Conservation (phyloP, 2,113 vertebrate genomes). For the Eudyptes chrysolophus region DNA sequence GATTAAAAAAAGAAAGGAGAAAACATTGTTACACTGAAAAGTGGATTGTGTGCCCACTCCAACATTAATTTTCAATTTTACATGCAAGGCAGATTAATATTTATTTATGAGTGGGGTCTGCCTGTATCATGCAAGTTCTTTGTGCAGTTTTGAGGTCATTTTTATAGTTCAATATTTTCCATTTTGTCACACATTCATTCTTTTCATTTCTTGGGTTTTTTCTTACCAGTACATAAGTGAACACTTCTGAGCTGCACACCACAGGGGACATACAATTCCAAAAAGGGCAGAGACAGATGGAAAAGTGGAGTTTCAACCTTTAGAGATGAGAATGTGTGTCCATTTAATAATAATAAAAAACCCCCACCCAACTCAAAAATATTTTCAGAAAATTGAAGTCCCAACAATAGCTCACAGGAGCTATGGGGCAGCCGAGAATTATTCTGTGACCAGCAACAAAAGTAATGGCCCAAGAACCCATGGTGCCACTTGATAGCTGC, state of each 20-base stretch:
- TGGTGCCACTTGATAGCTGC: constrained; percentile 29
- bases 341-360: constrained; percentile 35
- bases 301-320: constrained; percentile 68
- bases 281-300: constrained; percentile 62
- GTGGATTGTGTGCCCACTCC: background rate
- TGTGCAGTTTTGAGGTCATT: constrained; percentile 65
- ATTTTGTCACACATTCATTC: constrained; percentile 26
- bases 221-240: constrained; percentile 32
- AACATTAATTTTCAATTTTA: constrained; percentile 67
- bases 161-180: constrained; percentile 54
- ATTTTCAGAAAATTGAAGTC: constrained; percentile 55
- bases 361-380: constrained; percentile 22
- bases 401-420: background rate
- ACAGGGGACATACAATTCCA: constrained; percentile 64
- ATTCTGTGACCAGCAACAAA: background rate
- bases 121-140: constrained; percentile 29
- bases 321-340: constrained; percentile 53
- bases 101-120: constrained; percentile 55
- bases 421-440: background rate
- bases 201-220: constrained; percentile 12
- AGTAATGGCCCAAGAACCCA: constrained; percentile 24
- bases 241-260: constrained; percentile 43
- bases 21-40: constrained; percentile 30
- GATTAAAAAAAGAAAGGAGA: constrained; percentile 39
- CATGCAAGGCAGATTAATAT: constrained; percentile 50